Conservation (phyloP, 2,113 vertebrate genomes). For the Bufo bufo region DNA sequence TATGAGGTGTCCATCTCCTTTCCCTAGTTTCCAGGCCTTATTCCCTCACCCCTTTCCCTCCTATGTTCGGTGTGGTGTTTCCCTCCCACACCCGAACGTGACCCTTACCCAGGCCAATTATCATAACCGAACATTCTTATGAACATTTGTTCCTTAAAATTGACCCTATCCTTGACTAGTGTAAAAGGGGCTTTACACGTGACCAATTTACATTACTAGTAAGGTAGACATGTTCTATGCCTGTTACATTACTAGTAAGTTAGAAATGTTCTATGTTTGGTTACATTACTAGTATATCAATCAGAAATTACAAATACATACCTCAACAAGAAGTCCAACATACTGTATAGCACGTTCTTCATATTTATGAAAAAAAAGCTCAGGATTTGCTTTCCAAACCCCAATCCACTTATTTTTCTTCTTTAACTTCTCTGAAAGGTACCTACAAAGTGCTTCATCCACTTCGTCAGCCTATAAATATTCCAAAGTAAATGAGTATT, state of each 20-base stretch:
- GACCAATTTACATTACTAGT: too few species aligned
- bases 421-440: slow-evolving; percentile 65
- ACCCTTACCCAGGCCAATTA: too few species aligned
- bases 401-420: slow-evolving; percentile 68
- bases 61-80: too few species aligned
- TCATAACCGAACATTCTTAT: too few species aligned
- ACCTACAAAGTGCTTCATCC: slow-evolving; percentile 62
- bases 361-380: slow-evolving; percentile 64
- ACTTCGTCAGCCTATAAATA: slow-evolving; percentile 67
- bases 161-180: too few species aligned
- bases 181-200: too few species aligned
- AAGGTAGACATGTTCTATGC: too few species aligned
- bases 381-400: slow-evolving; percentile 68
- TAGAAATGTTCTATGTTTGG: background rate
- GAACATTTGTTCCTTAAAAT: too few species aligned
- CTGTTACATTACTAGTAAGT: background rate
- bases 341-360: slow-evolving; percentile 68
- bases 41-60: too few species aligned
- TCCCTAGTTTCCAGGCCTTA: too few species aligned
- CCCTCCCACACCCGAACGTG: too few species aligned
- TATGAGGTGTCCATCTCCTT: too few species aligned
- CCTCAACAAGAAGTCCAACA: slow-evolving; percentile 67
- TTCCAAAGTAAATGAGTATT: background rate
- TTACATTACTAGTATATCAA: background rate
- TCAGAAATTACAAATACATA: slow-evolving; percentile 35